Conservation (phyloP, 2,888 invertebrate genomes). For the Podabrus alpinus region DNA sequence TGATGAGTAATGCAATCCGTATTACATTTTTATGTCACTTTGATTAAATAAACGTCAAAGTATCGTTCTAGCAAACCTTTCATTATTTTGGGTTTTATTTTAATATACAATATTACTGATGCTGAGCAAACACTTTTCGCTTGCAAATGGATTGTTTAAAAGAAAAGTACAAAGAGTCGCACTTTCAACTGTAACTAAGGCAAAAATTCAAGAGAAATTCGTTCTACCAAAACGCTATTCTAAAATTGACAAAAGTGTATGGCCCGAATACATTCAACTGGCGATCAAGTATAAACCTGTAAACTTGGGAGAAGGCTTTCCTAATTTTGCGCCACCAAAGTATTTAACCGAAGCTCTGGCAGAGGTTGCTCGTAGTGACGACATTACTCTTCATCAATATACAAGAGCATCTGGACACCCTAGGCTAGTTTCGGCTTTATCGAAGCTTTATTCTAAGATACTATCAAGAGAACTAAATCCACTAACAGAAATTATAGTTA, state of each 20-base stretch:
- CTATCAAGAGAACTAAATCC: slow-evolving; percentile 79
- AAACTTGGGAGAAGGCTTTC: slow-evolving; percentile 95
- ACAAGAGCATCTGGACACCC: slow-evolving; percentile 94
- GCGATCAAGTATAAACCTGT: slow-evolving; percentile 83
- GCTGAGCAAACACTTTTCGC: background rate
- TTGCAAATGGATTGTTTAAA: background rate
- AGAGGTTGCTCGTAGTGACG: slow-evolving; percentile 67
- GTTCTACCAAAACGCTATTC: slow-evolving; percentile 70
- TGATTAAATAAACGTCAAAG: background rate
- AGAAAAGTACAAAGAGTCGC: background rate
- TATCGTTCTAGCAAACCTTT: background rate
- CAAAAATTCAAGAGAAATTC: slow-evolving; percentile 59
- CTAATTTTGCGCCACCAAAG: slow-evolving; percentile 86
- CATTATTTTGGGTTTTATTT: background rate
- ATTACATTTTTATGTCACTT: background rate
- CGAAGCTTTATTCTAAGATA: slow-evolving; percentile 83
- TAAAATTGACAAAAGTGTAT: slow-evolving; percentile 79
- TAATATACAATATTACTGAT: background rate
- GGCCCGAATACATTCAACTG: slow-evolving; percentile 89
- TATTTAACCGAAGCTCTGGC: slow-evolving; percentile 79
- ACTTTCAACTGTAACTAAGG: slow-evolving; percentile 1
- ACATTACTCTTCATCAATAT: slow-evolving; percentile 86
- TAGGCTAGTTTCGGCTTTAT: slow-evolving; percentile 80
- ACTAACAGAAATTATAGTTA: slow-evolving; percentile 83
- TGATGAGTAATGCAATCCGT: background rate